phyloP scores from a whole-genome alignment of 2,797 vertebrate species.

The Caiman crocodilus region DNA sequence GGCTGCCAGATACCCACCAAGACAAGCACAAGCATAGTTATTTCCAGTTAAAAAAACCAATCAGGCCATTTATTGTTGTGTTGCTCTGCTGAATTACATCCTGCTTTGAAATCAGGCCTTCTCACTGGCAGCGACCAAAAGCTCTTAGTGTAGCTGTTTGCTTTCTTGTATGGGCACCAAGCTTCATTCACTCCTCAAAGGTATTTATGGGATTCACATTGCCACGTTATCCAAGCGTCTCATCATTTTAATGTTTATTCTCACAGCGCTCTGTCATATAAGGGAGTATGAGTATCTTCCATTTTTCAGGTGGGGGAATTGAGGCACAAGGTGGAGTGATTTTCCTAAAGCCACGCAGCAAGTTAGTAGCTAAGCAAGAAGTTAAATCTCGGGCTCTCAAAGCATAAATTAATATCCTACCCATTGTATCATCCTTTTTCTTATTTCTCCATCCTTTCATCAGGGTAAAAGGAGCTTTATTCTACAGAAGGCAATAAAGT shows the following conservation, averaged over 20 bases:
- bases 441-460: neutral
- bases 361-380: neutral
- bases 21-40: neutral
- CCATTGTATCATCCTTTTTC: neutral
- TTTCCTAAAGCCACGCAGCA: neutral
- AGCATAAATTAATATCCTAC: neutral
- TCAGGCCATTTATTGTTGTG: neutral
- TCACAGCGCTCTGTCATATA: neutral
- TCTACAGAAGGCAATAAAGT: neutral
- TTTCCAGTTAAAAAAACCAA: neutral
- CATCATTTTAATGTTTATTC: neutral
- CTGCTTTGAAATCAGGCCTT: neutral
- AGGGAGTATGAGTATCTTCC: neutral
- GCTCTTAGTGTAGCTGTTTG: neutral
- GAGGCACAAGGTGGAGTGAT: neutral
- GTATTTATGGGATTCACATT: neutral
- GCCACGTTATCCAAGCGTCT: neutral
- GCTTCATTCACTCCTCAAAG: neutral
- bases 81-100: neutral
- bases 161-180: neutral
- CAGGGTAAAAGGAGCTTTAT: neutral
- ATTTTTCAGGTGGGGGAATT: neutral
- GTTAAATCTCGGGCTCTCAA: neutral
- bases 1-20: neutral
- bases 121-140: neutral